A percentile compares a stretch with the other conserved stretches of the same genome.
Conservation (phyloP, 2,113 vertebrate species). For the Hymenochirus boettgeri region DNA sequence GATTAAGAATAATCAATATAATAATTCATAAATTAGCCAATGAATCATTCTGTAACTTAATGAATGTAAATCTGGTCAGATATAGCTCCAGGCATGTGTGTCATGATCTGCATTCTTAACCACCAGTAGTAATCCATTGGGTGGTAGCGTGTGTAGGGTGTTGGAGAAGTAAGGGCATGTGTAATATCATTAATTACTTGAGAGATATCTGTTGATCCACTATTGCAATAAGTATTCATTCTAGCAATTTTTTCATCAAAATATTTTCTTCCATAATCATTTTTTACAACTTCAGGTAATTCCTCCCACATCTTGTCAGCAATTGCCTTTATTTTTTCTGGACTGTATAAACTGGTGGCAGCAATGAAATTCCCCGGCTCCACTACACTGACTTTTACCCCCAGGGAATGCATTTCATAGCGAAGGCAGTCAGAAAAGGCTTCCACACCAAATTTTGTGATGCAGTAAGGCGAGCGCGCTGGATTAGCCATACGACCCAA, state of each 20-base stretch:
- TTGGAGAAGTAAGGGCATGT: slow-evolving; percentile 58
- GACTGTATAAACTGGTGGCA: slow-evolving; percentile 67
- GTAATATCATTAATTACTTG: slow-evolving; percentile 58
- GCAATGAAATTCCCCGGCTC: slow-evolving; percentile 73
- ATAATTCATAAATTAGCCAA: too few relatives aligned
- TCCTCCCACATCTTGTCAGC: slow-evolving; percentile 68
- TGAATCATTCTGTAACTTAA: too few relatives aligned
- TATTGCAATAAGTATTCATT: slow-evolving; percentile 65
- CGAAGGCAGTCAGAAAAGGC: slow-evolving; percentile 73
- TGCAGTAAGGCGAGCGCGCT: slow-evolving; percentile 65
- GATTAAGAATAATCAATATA: too few relatives aligned
- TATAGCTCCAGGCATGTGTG: slow-evolving; percentile 65
- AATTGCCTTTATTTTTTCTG: slow-evolving; percentile 64
- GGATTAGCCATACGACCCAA: slow-evolving; percentile 69
- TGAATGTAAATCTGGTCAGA: slow-evolving; percentile 66
- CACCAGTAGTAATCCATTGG: slow-evolving; percentile 80
- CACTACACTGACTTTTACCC: slow-evolving; percentile 69
- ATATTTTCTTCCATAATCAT: slow-evolving; percentile 67
- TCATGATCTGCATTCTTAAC: slow-evolving; percentile 74
- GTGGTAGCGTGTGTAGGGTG: slow-evolving; percentile 69
- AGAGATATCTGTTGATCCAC: slow-evolving; percentile 58
- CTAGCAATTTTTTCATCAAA: slow-evolving; percentile 65
- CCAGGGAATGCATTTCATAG: slow-evolving; percentile 67
- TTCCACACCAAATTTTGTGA: slow-evolving; percentile 72
- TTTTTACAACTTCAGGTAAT: slow-evolving; percentile 62